Evolutionary conservation across 2,888 invertebrate genomes (phyloP).

Genomic region (Allygus modestus): DNA sequence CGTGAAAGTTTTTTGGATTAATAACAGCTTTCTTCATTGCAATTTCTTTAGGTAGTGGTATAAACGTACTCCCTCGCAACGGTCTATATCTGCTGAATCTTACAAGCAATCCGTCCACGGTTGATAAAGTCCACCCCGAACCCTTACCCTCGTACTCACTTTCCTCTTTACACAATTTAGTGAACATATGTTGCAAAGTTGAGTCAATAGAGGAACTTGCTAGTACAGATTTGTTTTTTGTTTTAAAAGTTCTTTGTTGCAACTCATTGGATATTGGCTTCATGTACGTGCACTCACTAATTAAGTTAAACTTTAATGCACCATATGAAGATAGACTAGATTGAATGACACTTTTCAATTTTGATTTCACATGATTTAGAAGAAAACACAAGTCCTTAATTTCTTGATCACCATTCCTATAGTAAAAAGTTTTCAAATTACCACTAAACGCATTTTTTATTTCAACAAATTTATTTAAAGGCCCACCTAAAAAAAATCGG

Average conservation of each 20-base stretch:
- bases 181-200: neutral
- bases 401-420: conserved; percentile 4
- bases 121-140: conserved; percentile 32
- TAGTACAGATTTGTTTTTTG: conserved; percentile 18
- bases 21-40: conserved; percentile 21
- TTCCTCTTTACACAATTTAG: conserved; percentile 28
- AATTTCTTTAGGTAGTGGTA: conserved; percentile 25
- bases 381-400: conserved; percentile 32
- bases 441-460: conserved; percentile 30
- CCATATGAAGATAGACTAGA: neutral
- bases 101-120: too few relatives aligned
- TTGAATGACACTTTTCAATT: neutral
- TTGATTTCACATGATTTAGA: neutral
- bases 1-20: neutral
- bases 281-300: conserved; percentile 15
- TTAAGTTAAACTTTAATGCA: conserved; percentile 30
- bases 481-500: too few relatives aligned
- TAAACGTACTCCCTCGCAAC: neutral
- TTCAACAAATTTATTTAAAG: too few relatives aligned
- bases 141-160: conserved; percentile 27
- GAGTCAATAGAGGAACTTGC: neutral
- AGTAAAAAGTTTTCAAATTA: conserved; percentile 41
- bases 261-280: neutral
- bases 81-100: neutral
- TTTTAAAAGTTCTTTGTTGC: conserved; percentile 19